Base-by-base conservation (phyloP, 2,113 vertebrate species). In the Tyto alba region DNA sequence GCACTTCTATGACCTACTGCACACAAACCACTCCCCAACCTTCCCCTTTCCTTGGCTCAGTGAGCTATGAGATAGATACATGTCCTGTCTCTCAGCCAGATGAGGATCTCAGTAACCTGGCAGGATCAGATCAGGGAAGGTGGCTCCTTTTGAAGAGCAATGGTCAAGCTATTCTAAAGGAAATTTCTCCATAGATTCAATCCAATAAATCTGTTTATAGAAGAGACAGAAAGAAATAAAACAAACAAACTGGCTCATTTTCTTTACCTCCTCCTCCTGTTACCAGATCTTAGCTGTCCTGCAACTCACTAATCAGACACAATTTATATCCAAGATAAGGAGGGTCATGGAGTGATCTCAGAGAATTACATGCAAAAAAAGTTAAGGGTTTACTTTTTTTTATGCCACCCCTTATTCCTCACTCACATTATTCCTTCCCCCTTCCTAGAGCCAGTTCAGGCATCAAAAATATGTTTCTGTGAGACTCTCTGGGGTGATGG, bases 21-120 rank as follows among this genome's bases (percentile, higher is more conserved):
- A 52, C 3, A 6, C 25, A 52, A 59, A 55, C 19, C 7, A 4
- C 10, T 38, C 17, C 50, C 17, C 43, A 63, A 0, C 1, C 27
- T 66, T 30, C 40, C 55, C 25, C 4, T 3, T 1, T 11, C 41
- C 59, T 57, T 38, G 30, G 34, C 18, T 60, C 69, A 17, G 16
- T 3, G 19, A 90, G 21, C 62, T 38, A 9, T 4, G 30, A 22
- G 9, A 40, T 7, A 22, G 9, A 40, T 7, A 41, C 0, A 0
- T 2, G 36, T 4, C 15, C 27, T 32, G 19, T 3, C 20, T 50
- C 56, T 59, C 36, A 86, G 45, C 12, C 50, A 23, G 1, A 4
- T 0, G 13, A 71, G 22, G 9, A 71, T 20, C 32, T 57, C 38
- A 1, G 29, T 8, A 74, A 66, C 13, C 23, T 53, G 22, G n/a